These are phyloP conservation scores for Sinopyrophorus schimmeli DNA, from an alignment of 2,888 invertebrate species.

Conservation along the genomic window DNA sequence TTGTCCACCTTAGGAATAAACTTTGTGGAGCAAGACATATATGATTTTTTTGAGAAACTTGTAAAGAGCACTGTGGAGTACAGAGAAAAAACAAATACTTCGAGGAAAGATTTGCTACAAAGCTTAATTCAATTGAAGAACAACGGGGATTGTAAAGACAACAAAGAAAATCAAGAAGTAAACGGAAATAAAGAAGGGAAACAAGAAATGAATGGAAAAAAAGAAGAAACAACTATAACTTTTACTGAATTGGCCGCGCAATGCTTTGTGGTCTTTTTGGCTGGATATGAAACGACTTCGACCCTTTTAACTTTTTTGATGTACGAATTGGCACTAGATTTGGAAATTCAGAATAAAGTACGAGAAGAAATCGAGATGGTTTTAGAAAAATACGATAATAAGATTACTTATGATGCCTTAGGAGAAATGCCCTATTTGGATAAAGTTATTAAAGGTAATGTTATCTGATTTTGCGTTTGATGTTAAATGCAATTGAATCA, in stretches of 20 bases:
- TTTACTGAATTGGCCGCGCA: constrained; percentile 1
- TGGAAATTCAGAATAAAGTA: background rate
- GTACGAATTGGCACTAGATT: constrained; percentile 3
- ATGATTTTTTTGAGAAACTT: constrained; percentile 38
- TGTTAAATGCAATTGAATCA: too few species aligned
- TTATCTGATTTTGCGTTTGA: too few species aligned
- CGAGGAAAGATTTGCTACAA: constrained; percentile 51
- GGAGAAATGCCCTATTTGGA: background rate
- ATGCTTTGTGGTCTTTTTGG: background rate
- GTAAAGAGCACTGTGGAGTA: constrained; percentile 39
- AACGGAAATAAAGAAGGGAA: background rate
- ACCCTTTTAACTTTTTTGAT: constrained; percentile 2
- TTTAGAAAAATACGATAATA: background rate
- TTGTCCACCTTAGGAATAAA: constrained; percentile 28
- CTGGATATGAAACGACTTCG: constrained; percentile 3
- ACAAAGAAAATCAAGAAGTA: background rate
- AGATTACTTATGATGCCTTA: background rate
- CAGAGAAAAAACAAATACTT: constrained; percentile 33
- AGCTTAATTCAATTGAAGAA: constrained; percentile 45
- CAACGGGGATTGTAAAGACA: too few species aligned
- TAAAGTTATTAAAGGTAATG: background rate
- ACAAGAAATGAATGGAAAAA: background rate
- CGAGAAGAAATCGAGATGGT: background rate
- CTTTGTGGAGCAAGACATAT: constrained; percentile 33
- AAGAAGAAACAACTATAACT: constrained; percentile 1